Percentiles rank a stretch among this genome's conserved stretches.
These are phyloP conservation scores for Artibeus lituratus DNA, from an alignment of 2,797 vertebrate species.

Conservation along the genomic window DNA sequence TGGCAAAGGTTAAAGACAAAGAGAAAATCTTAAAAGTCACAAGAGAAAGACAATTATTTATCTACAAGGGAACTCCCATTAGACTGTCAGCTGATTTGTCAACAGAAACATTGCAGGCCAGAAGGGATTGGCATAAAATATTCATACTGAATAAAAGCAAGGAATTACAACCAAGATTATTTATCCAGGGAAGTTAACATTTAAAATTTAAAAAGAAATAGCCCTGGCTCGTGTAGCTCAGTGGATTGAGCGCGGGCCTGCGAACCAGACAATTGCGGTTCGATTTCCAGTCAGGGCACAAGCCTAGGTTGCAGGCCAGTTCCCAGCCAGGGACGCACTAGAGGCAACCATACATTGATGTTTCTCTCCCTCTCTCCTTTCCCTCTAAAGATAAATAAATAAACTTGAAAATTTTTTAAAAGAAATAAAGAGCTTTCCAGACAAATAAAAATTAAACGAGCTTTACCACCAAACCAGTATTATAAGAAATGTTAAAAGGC, in stretches of 20 bases:
- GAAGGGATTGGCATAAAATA: background rate
- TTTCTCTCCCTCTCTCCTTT: too few species aligned
- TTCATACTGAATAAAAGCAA: background rate
- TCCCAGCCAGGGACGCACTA: too few species aligned
- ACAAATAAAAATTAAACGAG: background rate
- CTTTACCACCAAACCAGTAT: background rate
- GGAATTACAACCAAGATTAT: background rate
- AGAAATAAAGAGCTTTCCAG: background rate
- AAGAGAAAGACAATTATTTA: background rate
- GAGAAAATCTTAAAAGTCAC: background rate
- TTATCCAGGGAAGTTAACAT: background rate
- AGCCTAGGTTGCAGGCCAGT: too few species aligned
- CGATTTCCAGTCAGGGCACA: too few species aligned
- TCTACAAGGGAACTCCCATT: background rate
- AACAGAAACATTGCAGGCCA: background rate
- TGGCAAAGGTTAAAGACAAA: background rate
- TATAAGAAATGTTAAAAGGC: background rate
- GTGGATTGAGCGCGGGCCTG: too few species aligned
- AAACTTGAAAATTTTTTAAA: too few species aligned
- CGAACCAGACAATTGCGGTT: too few species aligned
- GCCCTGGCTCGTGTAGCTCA: too few species aligned
- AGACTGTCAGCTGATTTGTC: background rate
- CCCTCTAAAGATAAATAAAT: too few species aligned
- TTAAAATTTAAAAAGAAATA: background rate
- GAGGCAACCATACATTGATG: too few species aligned